Evolutionary conservation across 2,113 vertebrate species (phyloP).

Genomic region (Corythaixoides concolor): DNA sequence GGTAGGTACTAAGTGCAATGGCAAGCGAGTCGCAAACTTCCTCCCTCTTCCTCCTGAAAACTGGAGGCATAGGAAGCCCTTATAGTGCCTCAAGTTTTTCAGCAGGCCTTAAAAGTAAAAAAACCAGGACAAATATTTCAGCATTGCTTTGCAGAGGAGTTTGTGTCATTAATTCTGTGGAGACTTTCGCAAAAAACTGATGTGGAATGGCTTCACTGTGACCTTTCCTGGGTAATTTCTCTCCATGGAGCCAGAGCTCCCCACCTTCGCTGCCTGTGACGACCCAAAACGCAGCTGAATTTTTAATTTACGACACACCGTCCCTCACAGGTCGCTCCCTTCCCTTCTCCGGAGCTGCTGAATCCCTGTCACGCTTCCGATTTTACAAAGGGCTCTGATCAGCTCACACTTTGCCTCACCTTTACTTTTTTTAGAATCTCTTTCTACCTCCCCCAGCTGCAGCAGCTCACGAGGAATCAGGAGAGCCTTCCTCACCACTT

Average conservation of each 20-base stretch:
- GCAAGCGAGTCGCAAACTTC: not conserved
- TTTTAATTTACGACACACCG: rapidly evolving
- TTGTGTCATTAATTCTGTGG: not conserved
- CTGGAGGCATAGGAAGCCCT: not conserved
- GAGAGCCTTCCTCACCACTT: not conserved
- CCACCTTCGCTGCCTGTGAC: rapidly evolving
- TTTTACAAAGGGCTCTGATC: not conserved
- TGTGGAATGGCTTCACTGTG: not conserved
- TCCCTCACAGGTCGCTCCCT: not conserved
- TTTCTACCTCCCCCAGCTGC: not conserved
- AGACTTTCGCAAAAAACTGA: not conserved
- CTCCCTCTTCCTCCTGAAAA: not conserved
- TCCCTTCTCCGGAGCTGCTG: not conserved
- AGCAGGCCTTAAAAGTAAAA: not conserved
- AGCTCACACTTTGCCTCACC: not conserved
- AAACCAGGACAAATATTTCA: not conserved
- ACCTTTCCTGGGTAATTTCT: not conserved
- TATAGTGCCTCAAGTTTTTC: not conserved
- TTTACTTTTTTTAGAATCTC: not conserved
- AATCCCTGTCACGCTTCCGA: not conserved
- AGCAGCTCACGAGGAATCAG: not conserved
- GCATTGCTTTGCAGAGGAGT: not conserved
- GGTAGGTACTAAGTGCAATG: not conserved
- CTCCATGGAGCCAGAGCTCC: not conserved
- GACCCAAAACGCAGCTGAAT: rapidly evolving